These are phyloP conservation scores for Gila orcuttii DNA, from an alignment of 2,113 vertebrate species.

Conservation along the genomic window DNA sequence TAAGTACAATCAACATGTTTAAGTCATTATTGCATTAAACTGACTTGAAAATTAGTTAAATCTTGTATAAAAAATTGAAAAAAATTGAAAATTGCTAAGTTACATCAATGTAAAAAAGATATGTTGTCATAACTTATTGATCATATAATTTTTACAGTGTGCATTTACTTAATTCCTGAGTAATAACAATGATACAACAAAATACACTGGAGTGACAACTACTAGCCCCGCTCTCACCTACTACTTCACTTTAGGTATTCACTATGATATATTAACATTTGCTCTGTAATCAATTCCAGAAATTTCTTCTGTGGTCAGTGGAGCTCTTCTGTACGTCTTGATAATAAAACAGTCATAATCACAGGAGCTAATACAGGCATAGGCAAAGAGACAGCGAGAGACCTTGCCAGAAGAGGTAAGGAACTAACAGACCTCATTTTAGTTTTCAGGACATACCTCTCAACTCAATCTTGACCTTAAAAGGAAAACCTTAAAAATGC, in stretches of 20 bases:
- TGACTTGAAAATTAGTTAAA: too few species aligned
- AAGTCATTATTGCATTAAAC: too few species aligned
- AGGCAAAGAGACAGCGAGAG: conserved; percentile 78
- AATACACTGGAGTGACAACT: not conserved
- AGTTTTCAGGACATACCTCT: not conserved
- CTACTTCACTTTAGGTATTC: not conserved
- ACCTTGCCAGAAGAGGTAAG: conserved; percentile 77
- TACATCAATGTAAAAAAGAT: too few species aligned
- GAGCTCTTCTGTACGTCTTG: conserved; percentile 73
- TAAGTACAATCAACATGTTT: too few species aligned
- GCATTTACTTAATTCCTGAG: not conserved
- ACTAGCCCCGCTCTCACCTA: not conserved
- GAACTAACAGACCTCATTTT: not conserved
- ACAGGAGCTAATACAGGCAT: conserved; percentile 81
- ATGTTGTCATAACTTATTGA: too few species aligned
- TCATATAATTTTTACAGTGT: too few species aligned
- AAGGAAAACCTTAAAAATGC: conserved; percentile 32
- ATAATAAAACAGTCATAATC: conserved; percentile 77
- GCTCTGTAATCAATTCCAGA: conserved; percentile 41
- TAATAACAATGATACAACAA: not conserved
- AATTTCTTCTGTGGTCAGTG: conserved; percentile 65
- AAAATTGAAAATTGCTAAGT: too few species aligned
- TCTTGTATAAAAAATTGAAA: too few species aligned
- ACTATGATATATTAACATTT: conserved; percentile 39
- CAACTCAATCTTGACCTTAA: not conserved